Evolutionary conservation across 2,888 invertebrate species (phyloP).

Genomic region (Strigamia transsilvanica): DNA sequence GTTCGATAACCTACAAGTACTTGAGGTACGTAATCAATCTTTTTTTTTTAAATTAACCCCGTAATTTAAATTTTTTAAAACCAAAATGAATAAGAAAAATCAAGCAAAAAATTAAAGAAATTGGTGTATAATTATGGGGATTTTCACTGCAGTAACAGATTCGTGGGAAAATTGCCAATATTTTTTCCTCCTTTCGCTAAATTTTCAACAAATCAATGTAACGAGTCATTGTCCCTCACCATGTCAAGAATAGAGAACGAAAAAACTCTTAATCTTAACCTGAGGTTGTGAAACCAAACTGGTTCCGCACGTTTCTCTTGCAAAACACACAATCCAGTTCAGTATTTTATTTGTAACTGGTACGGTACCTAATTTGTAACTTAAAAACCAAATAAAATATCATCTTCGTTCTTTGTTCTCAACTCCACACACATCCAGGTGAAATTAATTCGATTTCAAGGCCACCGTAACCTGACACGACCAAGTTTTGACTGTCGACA

Average conservation of each 20-base stretch:
- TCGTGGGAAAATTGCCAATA: not conserved
- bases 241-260: not conserved
- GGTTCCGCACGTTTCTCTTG: not conserved
- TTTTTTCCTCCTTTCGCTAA: not conserved
- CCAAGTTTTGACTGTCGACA: too few relatives aligned
- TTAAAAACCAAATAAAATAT: too few relatives aligned
- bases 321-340: not conserved
- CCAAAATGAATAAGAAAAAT: not conserved
- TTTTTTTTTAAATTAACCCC: too few relatives aligned
- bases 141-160: not conserved
- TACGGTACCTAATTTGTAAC: too few relatives aligned
- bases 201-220: slow-evolving; percentile 13
- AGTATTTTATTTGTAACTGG: not conserved
- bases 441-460: too few relatives aligned
- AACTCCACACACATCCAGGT: too few relatives aligned
- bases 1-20: not conserved
- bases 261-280: not conserved
- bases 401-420: too few relatives aligned
- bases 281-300: slow-evolving; percentile 11
- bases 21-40: too few relatives aligned
- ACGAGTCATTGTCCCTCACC: not conserved
- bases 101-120: not conserved
- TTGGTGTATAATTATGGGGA: not conserved
- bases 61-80: not conserved
- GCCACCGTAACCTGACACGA: too few relatives aligned